Evolutionary conservation across 2,888 invertebrate species (phyloP).

Genomic region (Epistrophella euchroma): DNA sequence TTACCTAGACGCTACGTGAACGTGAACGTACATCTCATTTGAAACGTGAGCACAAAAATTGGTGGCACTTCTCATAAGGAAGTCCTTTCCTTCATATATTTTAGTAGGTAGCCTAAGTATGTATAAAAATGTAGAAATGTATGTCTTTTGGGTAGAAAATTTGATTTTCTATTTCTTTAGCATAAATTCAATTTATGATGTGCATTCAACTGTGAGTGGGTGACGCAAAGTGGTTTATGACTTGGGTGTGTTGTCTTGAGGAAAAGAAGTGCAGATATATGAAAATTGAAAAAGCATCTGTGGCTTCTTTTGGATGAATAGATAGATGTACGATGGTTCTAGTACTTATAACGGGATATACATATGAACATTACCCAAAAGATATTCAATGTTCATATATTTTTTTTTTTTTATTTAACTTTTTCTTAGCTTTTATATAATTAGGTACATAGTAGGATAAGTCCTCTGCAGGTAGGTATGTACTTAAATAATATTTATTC

Average conservation of each 20-base stretch:
- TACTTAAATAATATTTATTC: not conserved
- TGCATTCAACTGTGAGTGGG: conserved; percentile 56
- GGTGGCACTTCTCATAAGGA: conserved; percentile 34
- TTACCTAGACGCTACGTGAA: not conserved
- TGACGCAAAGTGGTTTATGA: conserved; percentile 43
- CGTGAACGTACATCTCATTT: conserved; percentile 33
- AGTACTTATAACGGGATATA: not conserved
- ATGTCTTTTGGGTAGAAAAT: conserved; percentile 60
- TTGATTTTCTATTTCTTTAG: conserved; percentile 71
- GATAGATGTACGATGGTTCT: not conserved
- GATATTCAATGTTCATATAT: not conserved
- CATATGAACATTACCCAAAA: conserved; percentile 1
- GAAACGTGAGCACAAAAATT: conserved; percentile 31
- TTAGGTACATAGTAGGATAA: not conserved
- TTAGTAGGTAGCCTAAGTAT: not conserved
- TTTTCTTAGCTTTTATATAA: not conserved
- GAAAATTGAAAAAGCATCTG: conserved; percentile 67
- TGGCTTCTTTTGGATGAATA: conserved; percentile 7
- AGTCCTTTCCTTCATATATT: conserved; percentile 13
- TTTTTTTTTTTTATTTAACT: not conserved
- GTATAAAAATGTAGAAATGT: not conserved
- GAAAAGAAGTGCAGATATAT: not conserved
- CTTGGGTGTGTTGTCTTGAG: conserved; percentile 1
- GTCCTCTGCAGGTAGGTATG: not conserved
- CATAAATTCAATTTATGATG: conserved; percentile 72